Conservation (phyloP, 2,797 vertebrate genomes). For the Semotilus atromaculatus region DNA sequence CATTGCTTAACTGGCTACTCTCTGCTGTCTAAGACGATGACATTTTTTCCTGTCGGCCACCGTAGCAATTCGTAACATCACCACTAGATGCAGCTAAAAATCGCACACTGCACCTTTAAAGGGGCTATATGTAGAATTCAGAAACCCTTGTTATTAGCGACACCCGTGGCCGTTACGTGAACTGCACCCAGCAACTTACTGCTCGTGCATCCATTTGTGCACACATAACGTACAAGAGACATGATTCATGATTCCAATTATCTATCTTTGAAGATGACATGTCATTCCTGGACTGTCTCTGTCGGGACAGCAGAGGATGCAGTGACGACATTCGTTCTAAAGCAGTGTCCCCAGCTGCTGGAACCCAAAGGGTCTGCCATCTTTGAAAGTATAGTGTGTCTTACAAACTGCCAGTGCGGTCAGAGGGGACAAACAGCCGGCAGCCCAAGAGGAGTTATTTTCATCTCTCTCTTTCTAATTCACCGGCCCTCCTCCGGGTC, state of each 20-base stretch:
- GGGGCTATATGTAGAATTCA: not conserved
- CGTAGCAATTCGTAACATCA: too few species aligned
- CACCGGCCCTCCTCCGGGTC: constrained; percentile 68
- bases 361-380: constrained; percentile 67
- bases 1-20: too few species aligned
- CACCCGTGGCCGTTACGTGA: not conserved
- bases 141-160: not conserved
- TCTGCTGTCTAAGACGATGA: too few species aligned
- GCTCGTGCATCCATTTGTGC: too few species aligned
- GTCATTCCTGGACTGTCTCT: constrained; percentile 6
- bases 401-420: constrained; percentile 64
- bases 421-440: constrained; percentile 52
- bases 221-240: too few species aligned
- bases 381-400: constrained; percentile 71
- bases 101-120: not conserved
- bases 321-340: constrained; percentile 51
- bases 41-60: too few species aligned
- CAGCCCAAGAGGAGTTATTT: constrained; percentile 69
- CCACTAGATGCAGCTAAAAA: too few species aligned
- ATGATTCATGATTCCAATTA: not conserved
- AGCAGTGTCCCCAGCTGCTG: constrained; percentile 65
- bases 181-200: not conserved
- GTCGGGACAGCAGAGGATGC: constrained; percentile 11
- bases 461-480: constrained; percentile 65
- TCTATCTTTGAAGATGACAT: constrained; percentile 24